These are phyloP conservation scores for Ameiurus melas DNA, from an alignment of 2,113 vertebrate genomes.

Conservation along the genomic window DNA sequence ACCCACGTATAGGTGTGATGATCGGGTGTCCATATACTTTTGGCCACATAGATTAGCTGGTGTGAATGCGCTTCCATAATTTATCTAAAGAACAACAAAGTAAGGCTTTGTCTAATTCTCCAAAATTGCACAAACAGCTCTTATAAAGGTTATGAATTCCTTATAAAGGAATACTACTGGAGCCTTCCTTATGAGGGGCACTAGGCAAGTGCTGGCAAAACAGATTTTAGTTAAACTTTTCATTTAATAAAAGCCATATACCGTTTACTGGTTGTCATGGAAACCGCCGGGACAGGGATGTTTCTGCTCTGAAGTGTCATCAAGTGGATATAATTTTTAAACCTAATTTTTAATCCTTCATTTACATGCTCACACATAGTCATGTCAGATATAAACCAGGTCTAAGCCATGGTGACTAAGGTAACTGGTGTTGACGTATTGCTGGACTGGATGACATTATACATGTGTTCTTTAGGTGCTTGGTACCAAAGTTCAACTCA, in stretches of 20 bases:
- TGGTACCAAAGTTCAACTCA: background rate
- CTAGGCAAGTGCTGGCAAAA: too few relatives aligned
- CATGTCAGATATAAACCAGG: background rate
- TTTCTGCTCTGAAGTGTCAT: too few relatives aligned
- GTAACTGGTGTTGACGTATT: background rate
- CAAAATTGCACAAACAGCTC: background rate
- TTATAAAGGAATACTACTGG: too few relatives aligned
- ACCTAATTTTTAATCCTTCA: background rate
- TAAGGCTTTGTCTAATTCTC: background rate
- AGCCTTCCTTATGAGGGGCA: too few relatives aligned
- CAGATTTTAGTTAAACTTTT: background rate
- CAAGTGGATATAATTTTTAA: background rate
- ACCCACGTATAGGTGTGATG: background rate
- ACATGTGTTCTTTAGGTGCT: background rate
- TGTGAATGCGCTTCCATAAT: background rate
- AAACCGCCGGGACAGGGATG: too few relatives aligned
- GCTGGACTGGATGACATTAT: background rate
- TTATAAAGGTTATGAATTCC: too few relatives aligned
- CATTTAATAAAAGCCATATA: background rate
- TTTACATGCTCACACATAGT: background rate
- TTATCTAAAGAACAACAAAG: background rate
- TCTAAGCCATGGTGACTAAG: background rate
- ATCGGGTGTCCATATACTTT: background rate
- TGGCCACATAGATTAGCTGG: background rate
- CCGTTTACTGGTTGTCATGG: too few relatives aligned